Evolutionary conservation across 1,140 invertebrate genomes (phyloP).

Genomic region (Leptinotarsa undecemlineata): DNA sequence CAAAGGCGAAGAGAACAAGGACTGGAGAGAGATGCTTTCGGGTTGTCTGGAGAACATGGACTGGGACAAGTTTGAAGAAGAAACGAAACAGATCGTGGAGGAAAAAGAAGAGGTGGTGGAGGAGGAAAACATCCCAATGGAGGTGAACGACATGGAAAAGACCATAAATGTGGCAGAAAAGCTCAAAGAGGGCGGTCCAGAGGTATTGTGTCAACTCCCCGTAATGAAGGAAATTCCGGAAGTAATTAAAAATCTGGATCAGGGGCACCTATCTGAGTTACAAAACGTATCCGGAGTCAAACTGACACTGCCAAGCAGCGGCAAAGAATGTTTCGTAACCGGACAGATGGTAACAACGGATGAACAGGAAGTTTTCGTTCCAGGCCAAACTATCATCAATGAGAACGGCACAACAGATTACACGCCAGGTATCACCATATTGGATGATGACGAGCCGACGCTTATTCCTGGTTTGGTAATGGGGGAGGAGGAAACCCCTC

Average conservation of each 20-base stretch:
- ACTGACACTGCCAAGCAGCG: constrained; percentile 65
- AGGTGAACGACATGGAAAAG: constrained; percentile 59
- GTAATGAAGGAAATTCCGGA: constrained; percentile 65
- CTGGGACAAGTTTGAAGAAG: constrained; percentile 55
- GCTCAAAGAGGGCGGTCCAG: constrained; percentile 58
- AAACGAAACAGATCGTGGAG: constrained; percentile 54
- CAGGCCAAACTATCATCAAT: constrained; percentile 72
- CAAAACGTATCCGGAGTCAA: constrained; percentile 67
- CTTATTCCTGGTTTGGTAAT: constrained; percentile 62
- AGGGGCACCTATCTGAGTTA: constrained; percentile 63
- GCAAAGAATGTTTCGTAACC: constrained; percentile 53
- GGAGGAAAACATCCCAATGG: constrained; percentile 55
- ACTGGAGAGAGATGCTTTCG: constrained; percentile 50
- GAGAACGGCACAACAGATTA: constrained; percentile 65
- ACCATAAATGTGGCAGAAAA: constrained; percentile 62
- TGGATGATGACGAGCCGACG: constrained; percentile 66
- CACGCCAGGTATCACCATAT: constrained; percentile 72
- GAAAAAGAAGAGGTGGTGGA: constrained; percentile 48
- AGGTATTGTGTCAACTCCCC: constrained; percentile 62
- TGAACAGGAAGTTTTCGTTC: constrained; percentile 68
- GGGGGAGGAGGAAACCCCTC: constrained; percentile 46
- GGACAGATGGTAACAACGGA: constrained; percentile 71
- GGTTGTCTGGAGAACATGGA: constrained; percentile 52
- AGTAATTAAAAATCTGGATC: constrained; percentile 66
- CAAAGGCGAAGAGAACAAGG: constrained; percentile 53